A percentile compares a stretch with the other conserved stretches of the same genome.
Conservation (phyloP, 2,888 invertebrate genomes). For the Tenthredo amoena region DNA sequence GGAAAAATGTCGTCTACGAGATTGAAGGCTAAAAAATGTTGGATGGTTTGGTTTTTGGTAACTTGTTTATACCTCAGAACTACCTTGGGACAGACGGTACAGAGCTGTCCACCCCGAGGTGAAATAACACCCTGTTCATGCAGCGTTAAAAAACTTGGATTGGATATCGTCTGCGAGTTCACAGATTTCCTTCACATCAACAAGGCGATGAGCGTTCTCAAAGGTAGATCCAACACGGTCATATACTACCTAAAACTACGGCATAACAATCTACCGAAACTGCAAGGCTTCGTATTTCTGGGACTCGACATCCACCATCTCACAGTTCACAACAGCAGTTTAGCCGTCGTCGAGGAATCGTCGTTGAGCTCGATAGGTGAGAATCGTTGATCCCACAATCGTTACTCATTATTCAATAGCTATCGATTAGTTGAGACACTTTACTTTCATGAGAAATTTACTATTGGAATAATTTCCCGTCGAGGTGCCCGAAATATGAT, state of each 20-base stretch:
- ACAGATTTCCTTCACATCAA: constrained; percentile 90
- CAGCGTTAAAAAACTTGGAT: constrained; percentile 91
- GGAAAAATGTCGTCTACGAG: constrained; percentile 39
- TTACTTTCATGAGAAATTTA: background rate
- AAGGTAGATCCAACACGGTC: constrained; percentile 87
- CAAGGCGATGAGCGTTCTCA: constrained; percentile 90
- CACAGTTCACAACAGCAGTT: constrained; percentile 92
- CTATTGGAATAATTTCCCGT: background rate
- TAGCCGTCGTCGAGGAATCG: constrained; percentile 92
- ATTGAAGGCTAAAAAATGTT: constrained; percentile 56
- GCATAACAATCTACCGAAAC: constrained; percentile 91
- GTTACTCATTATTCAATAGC: background rate
- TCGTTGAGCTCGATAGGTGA: constrained; percentile 93
- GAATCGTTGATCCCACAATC: constrained; percentile 60
- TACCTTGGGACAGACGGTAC: constrained; percentile 77
- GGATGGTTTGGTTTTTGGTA: constrained; percentile 60
- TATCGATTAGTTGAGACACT: background rate
- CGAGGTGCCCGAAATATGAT: background rate
- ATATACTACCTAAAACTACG: constrained; percentile 94
- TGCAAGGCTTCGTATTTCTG: constrained; percentile 92
- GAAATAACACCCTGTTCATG: constrained; percentile 91
- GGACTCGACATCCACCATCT: constrained; percentile 93
- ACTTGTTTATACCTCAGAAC: constrained; percentile 54
- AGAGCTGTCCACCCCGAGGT: constrained; percentile 87
- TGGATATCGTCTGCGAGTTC: constrained; percentile 93